Base-by-base conservation (phyloP, 2,797 vertebrate genomes). In the Hybognathus amarus region DNA sequence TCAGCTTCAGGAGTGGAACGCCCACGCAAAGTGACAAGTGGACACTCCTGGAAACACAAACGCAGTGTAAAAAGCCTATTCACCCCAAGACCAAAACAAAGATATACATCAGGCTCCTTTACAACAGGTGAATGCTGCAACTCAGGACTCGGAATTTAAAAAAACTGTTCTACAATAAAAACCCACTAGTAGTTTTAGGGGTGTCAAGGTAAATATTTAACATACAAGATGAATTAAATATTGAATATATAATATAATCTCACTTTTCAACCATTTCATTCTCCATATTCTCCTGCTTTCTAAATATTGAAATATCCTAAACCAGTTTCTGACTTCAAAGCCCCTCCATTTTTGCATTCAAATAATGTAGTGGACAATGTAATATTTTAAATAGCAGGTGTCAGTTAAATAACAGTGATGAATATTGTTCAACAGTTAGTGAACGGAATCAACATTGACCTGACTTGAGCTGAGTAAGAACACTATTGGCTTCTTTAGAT, bases 11-110 rank as follows among this genome's bases (percentile, higher is more conserved):
- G 98, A 99, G 91, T 99, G 98, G 91, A 99, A 99, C 77, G 97
- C 98, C 98, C 98, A 99, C 1, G 98, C 98, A 93, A 99, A 99
- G 93, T 99, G 97, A 90, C 98, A 99, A 0, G 98, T 99, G 33
- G 98, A 99, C 9, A 99, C 92, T 59, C 98, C 98, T 99, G 86
- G 15, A 56, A 24, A 40, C 18, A 45, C 50, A 69, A 63, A 61
- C 18, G 36, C 70, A 59, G 8, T 1, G 9, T 61, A 70, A 59
- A 47, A 56, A 17, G 61, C 38, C 61, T 6, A 70, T 27, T 52
- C 56, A 69, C 67, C 22, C 27, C 12, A 52, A 13, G 13, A 76
- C 12, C 6, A 15, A 69, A 69, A 42, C 12, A 27, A 27, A 47
- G 8, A 45, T 10, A 27, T 45, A 69, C 12, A 45, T 2, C 3